phyloP scores from a whole-genome alignment of 2,888 invertebrate genomes.

The Petrolisthes manimaculis region DNA sequence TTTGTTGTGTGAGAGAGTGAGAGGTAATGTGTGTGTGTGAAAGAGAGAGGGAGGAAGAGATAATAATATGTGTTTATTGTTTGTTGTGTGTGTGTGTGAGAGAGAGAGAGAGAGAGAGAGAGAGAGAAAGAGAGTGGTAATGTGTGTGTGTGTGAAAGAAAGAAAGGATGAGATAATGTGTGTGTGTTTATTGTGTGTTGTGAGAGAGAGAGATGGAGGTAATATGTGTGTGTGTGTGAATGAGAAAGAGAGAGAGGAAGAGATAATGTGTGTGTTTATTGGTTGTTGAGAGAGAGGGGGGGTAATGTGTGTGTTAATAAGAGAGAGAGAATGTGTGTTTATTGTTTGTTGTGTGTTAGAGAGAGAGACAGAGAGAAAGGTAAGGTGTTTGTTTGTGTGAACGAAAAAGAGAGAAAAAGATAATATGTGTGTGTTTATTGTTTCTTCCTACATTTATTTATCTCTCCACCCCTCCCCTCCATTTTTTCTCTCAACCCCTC shows the following conservation, averaged over 20 bases:
- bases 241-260: too few species aligned
- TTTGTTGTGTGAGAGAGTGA: neutral
- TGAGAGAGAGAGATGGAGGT: too few species aligned
- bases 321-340: neutral
- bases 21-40: neutral
- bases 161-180: too few species aligned
- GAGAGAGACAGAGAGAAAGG: neutral
- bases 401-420: too few species aligned
- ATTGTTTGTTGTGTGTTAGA: neutral
- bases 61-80: neutral
- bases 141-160: too few species aligned
- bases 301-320: neutral
- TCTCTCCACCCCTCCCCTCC: too few species aligned
- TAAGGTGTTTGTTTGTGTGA: neutral
- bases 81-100: neutral
- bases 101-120: neutral
- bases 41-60: neutral
- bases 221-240: too few species aligned
- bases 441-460: too few species aligned
- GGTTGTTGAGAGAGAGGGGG: neutral
- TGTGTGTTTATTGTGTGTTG: too few species aligned
- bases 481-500: too few species aligned
- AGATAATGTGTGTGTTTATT: neutral
- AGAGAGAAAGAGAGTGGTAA: too few species aligned
- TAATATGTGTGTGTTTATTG: too few species aligned